These are phyloP conservation scores for Molossus molossus DNA, from an alignment of 2,797 vertebrate genomes.

Conservation along the genomic window DNA sequence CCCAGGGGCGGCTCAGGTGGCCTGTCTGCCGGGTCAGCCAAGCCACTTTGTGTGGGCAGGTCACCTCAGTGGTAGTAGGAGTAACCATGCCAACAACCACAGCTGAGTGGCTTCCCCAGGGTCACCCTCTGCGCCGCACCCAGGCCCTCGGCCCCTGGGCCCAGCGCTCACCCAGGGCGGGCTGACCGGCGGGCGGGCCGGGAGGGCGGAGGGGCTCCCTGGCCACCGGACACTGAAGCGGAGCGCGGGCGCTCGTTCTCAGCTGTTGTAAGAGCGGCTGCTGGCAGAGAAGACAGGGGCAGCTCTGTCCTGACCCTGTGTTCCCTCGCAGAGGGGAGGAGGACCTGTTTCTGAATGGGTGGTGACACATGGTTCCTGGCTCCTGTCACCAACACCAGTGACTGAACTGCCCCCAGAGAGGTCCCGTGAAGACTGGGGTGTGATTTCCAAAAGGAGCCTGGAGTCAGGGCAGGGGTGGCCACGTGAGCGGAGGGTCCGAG, in stretches of 20 bases:
- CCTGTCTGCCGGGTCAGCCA: background rate
- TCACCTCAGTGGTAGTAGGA: too few species aligned
- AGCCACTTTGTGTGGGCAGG: background rate
- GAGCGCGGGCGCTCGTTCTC: background rate
- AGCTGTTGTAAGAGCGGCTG: background rate
- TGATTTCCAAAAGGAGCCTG: background rate
- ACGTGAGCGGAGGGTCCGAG: background rate
- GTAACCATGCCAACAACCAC: background rate
- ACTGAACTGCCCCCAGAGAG: background rate
- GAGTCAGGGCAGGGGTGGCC: background rate
- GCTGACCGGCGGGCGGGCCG: background rate
- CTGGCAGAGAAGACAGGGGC: background rate
- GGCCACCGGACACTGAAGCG: too few species aligned
- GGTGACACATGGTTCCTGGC: background rate
- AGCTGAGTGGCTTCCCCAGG: background rate
- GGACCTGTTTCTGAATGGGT: background rate
- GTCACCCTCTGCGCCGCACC: background rate
- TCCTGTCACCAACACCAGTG: constrained; percentile 9
- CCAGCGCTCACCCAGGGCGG: background rate
- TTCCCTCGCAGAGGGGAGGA: background rate
- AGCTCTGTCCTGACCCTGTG: background rate
- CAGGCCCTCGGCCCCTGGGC: background rate
- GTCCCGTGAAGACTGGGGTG: background rate
- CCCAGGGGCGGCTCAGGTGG: background rate
- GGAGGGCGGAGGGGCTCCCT: too few species aligned